Percentiles rank a stretch among this genome's conserved stretches.
Evolutionary conservation across 2,888 invertebrate genomes (phyloP).

Genomic region (Carabus problematicus): DNA sequence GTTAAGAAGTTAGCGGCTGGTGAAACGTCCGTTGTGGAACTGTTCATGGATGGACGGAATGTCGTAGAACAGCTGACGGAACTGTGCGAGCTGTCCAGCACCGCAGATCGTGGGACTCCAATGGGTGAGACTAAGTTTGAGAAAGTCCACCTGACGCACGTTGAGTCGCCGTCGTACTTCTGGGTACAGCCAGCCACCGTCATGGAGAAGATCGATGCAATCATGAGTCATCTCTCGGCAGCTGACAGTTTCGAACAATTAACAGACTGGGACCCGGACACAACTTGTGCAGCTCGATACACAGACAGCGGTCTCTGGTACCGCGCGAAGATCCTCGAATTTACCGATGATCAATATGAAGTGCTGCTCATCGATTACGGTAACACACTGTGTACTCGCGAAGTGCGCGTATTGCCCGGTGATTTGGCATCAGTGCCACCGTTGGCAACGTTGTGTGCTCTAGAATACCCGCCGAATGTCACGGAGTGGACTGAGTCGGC

Average conservation of each 20-base stretch:
- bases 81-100: slow-evolving; percentile 5
- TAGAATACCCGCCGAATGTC: slow-evolving; percentile 58
- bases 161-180: slow-evolving; percentile 73
- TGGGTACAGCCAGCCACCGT: slow-evolving; percentile 70
- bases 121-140: slow-evolving; percentile 48
- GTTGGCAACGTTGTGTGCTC: slow-evolving; percentile 64
- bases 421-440: slow-evolving; percentile 62
- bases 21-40: slow-evolving; percentile 70
- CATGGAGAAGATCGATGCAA: slow-evolving; percentile 62
- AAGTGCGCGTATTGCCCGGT: slow-evolving; percentile 63
- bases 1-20: slow-evolving; percentile 72
- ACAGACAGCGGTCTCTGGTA: slow-evolving; percentile 68
- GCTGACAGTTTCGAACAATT: slow-evolving; percentile 62
- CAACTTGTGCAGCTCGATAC: slow-evolving; percentile 66
- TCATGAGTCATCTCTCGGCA: slow-evolving; percentile 68
- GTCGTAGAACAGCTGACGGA: slow-evolving; percentile 61
- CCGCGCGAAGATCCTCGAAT: slow-evolving; percentile 64
- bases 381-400: slow-evolving; percentile 64
- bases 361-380: slow-evolving; percentile 71
- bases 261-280: slow-evolving; percentile 61
- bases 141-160: slow-evolving; percentile 67
- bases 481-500: slow-evolving; percentile 58
- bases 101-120: slow-evolving; percentile 6
- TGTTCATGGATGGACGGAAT: slow-evolving; percentile 68
- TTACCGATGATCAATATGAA: slow-evolving; percentile 61